Evolutionary conservation across 2,113 vertebrate genomes (phyloP), one percentile per base, ranked within the genome.

Genomic region (Emydura subglobosa): DNA sequence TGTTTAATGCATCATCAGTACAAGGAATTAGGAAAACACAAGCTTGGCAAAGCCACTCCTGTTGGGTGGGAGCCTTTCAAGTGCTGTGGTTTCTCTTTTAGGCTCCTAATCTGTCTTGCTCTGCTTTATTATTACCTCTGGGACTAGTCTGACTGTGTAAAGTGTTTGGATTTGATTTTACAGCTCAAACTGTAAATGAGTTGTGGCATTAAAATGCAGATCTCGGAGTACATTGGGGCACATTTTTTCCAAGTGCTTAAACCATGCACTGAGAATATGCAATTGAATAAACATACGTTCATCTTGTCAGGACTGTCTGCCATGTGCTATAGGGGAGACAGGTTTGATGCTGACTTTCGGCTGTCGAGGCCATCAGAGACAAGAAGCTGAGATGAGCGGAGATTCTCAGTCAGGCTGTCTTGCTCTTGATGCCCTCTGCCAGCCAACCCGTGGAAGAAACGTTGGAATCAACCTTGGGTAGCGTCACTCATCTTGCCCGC

Each of bases 21-120:
- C 87, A 91, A 90, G 92, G 89, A 92, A 85, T 92, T 91, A 79
- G 92, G 89, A 72, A 74, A 94, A 53, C 5, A 1, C 57, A 51
- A 92, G 57, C 61, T 92, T 57, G 94, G 95, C 95, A 91, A 93
- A 90, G 93, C 76, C 11, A 0, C 65, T 85, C 79, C 83, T 0
- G 0, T 53, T 78, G 79, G 91, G 61, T 47, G 47, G 96, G 85
- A 95, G 92, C 86, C 89, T 90, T 86, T 93, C 87, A 7, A 82
- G 84, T 90, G 92, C 92, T 82, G 91, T 61, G 93, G 59, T 90
- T 96, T 89, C 96, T 93, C 50, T 51, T 96, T 91, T 97, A 59
- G 89, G 95, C 95, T 96, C 91, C 86, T 87, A 54, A 53, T 91
- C 96, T 83, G 22, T 2, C 93, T 55, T 51, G 74, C 86, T 0